Base-by-base conservation (phyloP, 2,888 invertebrate genomes). In the Oxyteleia sp. region DNA sequence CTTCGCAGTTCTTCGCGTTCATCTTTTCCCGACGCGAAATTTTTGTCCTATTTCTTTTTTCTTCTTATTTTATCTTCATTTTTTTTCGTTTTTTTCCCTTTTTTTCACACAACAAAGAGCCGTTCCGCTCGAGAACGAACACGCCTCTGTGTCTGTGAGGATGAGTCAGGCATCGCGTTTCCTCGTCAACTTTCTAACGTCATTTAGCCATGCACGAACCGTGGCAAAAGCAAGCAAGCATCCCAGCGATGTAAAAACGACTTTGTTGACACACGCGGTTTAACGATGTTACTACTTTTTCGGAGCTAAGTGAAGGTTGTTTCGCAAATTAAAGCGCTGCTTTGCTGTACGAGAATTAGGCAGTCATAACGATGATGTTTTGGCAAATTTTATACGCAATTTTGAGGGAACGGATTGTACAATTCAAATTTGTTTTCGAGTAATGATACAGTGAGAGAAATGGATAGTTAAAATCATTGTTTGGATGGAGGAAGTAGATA, bases 101-200 rank as follows among this genome's bases (percentile, higher is more conserved):
- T 74, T 79, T 78, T 64, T 79, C 63, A 32, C 74, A 51, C 71
- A 78, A 83, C 78, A 83, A 75, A 85, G 82, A 74, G 66, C 47
- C 79, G 83, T 82, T 84, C 79, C 82, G 79, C 84, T 83, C 82
- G 84, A 72, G 82, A 85, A 80, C 79, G 72, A 84, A 75, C 82
- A 72, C 81, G 76, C 68, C 80, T 57, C 51, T 55, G 85, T 69
- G 81, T 84, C 85, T 82, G 81, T 55, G 66, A 59, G 80, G 84
- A 87, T 87, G 89, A 89, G 86, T 88, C 87, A 87, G 87, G 82
- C 81, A 83, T 83, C 53, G 63, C 74, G 76, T 82, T 86, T 87
- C 85, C 84, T 87, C 78, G 49, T 82, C 85, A 88, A 89, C 89
- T 90, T 90, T 90, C 89, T 88, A 89, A 88, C 86, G 84, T 88